These are phyloP conservation scores for Castor canadensis DNA, from an alignment of 2,113 vertebrate genomes.

Conservation along the genomic window DNA sequence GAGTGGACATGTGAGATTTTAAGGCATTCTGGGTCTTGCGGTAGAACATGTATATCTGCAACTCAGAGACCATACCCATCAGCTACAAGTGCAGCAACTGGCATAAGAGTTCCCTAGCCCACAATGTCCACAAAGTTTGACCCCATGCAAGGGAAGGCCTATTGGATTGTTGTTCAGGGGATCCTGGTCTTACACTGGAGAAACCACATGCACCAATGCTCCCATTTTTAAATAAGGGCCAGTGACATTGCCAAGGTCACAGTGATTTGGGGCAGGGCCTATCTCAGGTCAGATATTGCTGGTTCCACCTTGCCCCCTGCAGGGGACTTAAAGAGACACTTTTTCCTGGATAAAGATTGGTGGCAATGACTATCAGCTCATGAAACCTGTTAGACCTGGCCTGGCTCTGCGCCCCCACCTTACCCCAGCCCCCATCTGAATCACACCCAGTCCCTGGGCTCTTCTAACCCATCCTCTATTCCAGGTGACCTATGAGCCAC, in stretches of 20 bases:
- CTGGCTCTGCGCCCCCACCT: no score
- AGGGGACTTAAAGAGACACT: constrained; percentile 1
- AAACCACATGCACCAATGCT: not conserved
- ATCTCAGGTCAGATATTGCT: not conserved
- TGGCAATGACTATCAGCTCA: constrained; percentile 35
- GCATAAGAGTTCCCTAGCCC: not conserved
- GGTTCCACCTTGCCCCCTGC: not conserved
- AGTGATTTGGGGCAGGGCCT: not conserved
- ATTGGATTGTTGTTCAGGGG: not conserved
- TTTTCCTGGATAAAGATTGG: constrained; percentile 21
- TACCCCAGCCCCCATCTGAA: not conserved
- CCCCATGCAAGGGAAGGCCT: no score
- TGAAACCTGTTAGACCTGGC: constrained; percentile 55
- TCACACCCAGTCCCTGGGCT: not conserved
- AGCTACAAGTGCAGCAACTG: not conserved
- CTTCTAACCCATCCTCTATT: not conserved
- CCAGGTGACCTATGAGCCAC: not conserved
- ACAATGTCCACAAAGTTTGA: not conserved
- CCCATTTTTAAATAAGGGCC: not conserved
- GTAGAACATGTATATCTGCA: not conserved
- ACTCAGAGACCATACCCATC: not conserved
- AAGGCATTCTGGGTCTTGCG: not conserved
- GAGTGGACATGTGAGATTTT: not conserved
- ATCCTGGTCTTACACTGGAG: not conserved
- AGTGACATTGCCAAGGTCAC: constrained; percentile 18